Conservation (phyloP, 2,888 invertebrate genomes). For the Caenorhabditis plicata region DNA sequence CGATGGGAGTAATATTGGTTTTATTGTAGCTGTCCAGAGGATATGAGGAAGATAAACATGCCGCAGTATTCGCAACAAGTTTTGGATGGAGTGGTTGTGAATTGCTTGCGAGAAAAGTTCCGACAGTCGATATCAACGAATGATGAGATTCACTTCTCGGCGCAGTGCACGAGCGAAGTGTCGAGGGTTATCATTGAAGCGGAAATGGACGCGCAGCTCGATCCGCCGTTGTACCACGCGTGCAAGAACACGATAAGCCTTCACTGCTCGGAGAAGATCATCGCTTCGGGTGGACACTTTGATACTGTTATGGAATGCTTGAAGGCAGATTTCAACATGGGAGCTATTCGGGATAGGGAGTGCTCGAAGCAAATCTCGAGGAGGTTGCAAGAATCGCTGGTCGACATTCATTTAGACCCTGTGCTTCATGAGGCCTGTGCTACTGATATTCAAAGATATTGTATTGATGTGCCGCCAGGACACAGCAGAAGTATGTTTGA, state of each 20-base stretch:
- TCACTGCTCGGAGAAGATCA: constrained; percentile 43
- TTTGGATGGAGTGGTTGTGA: constrained; percentile 54
- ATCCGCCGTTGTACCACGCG: constrained; percentile 79
- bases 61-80: constrained; percentile 49
- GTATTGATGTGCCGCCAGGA: constrained; percentile 76
- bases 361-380: constrained; percentile 75
- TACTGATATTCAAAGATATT: constrained; percentile 73
- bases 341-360: constrained; percentile 76
- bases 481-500: constrained; percentile 77
- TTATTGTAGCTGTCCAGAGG: constrained; percentile 55
- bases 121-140: constrained; percentile 40
- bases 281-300: constrained; percentile 50
- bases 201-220: constrained; percentile 85
- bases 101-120: constrained; percentile 58
- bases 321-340: constrained; percentile 77
- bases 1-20: neutral
- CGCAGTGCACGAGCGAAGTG: constrained; percentile 36
- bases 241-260: constrained; percentile 70
- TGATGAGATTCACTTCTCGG: constrained; percentile 27
- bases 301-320: constrained; percentile 83
- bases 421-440: constrained; percentile 84
- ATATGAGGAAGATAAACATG: constrained; percentile 54
- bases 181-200: constrained; percentile 59
- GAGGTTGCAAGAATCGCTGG: constrained; percentile 80
- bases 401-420: constrained; percentile 93